Percentiles rank a stretch among this genome's conserved stretches.
phyloP scores from a whole-genome alignment of 2,888 invertebrate species.

The Brachynemurus nebulosus region DNA sequence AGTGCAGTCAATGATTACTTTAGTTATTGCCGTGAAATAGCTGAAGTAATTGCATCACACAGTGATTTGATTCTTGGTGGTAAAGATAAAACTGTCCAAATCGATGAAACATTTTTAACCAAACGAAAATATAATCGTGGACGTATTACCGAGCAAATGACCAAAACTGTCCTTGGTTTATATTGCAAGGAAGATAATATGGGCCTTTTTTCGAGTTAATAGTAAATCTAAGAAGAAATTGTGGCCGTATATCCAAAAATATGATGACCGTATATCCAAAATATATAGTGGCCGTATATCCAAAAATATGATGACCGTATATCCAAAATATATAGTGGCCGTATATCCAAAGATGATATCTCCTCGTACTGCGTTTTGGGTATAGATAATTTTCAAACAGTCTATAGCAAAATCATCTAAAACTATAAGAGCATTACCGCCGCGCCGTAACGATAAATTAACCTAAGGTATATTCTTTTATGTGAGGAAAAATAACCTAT shows the following conservation, averaged over 20 bases:
- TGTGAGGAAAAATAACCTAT: too few species aligned
- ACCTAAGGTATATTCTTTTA: too few species aligned
- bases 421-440: too few species aligned
- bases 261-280: too few species aligned
- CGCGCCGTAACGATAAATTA: too few species aligned
- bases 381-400: too few species aligned
- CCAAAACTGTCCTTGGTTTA: not conserved
- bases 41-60: not conserved
- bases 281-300: too few species aligned
- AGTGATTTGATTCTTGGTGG: constrained; percentile 5
- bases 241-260: not conserved
- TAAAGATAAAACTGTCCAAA: constrained; percentile 12
- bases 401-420: too few species aligned
- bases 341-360: too few species aligned
- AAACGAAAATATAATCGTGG: constrained; percentile 13
- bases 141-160: constrained; percentile 7
- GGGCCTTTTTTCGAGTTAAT: not conserved
- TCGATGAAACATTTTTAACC: constrained; percentile 15
- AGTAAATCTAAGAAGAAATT: not conserved
- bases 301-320: too few species aligned
- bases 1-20: not conserved
- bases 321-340: too few species aligned
- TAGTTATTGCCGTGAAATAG: not conserved
- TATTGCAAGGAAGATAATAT: not conserved
- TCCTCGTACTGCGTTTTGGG: too few species aligned